Conservation (phyloP, 30 jellyfish, hydroid and myxozoan genomes). For the Hydractinia symbiolongicarpus region DNA sequence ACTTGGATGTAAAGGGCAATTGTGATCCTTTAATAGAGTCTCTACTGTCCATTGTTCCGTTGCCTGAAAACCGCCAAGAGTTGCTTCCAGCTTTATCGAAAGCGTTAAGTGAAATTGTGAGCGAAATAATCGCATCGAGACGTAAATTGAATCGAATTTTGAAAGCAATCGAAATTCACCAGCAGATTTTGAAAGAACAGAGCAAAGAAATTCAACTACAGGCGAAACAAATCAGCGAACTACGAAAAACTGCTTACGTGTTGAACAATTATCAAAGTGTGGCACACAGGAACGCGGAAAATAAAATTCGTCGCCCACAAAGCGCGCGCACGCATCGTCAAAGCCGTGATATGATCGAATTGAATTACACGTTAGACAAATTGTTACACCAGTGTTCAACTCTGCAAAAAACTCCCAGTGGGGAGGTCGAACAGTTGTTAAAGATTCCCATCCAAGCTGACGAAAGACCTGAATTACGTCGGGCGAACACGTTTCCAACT, state of each 20-base stretch:
- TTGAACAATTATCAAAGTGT: neutral
- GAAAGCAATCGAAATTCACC: conserved; percentile 58
- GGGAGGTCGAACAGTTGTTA: conserved; percentile 18
- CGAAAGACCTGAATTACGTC: too few relatives aligned
- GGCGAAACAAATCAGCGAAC: conserved; percentile 32
- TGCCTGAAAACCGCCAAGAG: conserved; percentile 35
- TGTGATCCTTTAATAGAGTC: conserved; percentile 81
- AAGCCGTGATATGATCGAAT: conserved; percentile 68
- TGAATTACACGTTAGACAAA: conserved; percentile 72
- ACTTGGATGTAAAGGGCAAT: neutral
- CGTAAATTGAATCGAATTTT: conserved; percentile 59
- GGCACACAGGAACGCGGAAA: neutral
- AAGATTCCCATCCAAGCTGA: conserved; percentile 52
- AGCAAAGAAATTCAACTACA: conserved; percentile 50
- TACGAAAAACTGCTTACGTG: conserved; percentile 8
- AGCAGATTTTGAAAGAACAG: conserved; percentile 60
- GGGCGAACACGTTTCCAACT: too few relatives aligned
- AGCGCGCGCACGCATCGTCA: conserved; percentile 43
- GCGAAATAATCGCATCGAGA: conserved; percentile 79
- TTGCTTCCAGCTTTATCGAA: conserved; percentile 47
- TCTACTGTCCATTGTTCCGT: conserved; percentile 65
- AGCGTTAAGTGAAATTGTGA: conserved; percentile 81
- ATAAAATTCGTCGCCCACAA: conserved; percentile 14
- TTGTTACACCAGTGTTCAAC: conserved; percentile 70
- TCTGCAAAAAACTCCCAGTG: conserved; percentile 48